These are phyloP conservation scores for Setophaga petechia DNA, from an alignment of 2,113 vertebrate genomes.

Conservation along the genomic window DNA sequence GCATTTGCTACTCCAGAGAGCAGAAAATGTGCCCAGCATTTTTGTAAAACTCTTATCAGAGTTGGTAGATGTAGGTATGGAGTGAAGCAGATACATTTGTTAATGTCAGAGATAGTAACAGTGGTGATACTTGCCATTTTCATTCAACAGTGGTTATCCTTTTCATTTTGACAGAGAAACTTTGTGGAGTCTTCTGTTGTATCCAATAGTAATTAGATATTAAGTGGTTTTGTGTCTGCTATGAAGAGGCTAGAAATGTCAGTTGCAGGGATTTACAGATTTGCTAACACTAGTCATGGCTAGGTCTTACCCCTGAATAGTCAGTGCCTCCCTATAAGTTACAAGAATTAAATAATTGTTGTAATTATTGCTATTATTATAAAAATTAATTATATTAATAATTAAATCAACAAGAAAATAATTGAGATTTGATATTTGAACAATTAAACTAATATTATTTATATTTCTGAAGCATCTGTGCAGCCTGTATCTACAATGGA, in stretches of 20 bases:
- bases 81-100: not conserved
- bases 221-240: not conserved
- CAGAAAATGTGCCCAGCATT: not conserved
- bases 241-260: not conserved
- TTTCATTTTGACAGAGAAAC: not conserved
- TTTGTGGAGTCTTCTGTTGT: not conserved
- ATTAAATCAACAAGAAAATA: not conserved
- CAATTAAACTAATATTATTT: not conserved
- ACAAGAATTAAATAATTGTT: not conserved
- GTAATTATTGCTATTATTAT: not conserved
- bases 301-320: not conserved
- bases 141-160: not conserved
- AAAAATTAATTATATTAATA: not conserved
- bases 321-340: not conserved
- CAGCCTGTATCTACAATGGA: conserved; percentile 80
- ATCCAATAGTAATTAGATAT: not conserved
- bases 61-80: not conserved
- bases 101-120: not conserved
- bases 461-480: conserved; percentile 66
- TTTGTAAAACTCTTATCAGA: not conserved
- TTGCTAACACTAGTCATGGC: not conserved
- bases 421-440: not conserved
- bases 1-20: not conserved
- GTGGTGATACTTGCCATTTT: not conserved
- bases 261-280: not conserved